These are phyloP conservation scores for Galerucella calmariensis DNA, from an alignment of 2,888 invertebrate genomes.

Conservation along the genomic window DNA sequence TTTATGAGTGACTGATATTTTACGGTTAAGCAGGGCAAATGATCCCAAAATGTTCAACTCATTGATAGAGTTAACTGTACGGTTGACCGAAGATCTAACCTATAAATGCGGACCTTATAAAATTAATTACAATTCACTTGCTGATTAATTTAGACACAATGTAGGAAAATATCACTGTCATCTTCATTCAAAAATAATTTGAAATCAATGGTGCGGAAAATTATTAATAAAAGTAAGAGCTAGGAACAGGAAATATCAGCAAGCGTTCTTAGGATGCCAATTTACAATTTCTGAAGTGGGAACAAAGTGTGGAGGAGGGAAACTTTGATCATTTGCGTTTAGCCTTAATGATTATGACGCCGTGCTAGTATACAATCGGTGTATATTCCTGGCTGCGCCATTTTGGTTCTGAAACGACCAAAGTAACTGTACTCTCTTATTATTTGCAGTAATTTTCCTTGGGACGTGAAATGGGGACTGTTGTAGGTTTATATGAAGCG, in stretches of 20 bases:
- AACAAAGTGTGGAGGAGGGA: constrained; percentile 38
- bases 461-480: constrained; percentile 3
- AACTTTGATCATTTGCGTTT: constrained; percentile 50
- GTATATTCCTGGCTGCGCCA: constrained; percentile 20
- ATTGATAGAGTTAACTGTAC: too few relatives aligned
- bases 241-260: constrained; percentile 10
- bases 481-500: background rate
- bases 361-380: constrained; percentile 25
- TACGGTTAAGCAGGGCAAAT: too few relatives aligned
- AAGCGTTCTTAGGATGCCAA: constrained; percentile 17
- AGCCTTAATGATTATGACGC: constrained; percentile 47
- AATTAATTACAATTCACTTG: too few relatives aligned
- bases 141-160: too few relatives aligned
- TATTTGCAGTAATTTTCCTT: constrained; percentile 4
- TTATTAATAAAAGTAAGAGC: constrained; percentile 10
- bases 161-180: background rate
- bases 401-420: constrained; percentile 20
- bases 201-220: background rate
- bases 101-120: too few relatives aligned
- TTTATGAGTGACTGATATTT: too few relatives aligned
- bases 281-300: constrained; percentile 24
- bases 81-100: too few relatives aligned
- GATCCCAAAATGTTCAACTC: too few relatives aligned
- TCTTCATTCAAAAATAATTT: constrained; percentile 2
- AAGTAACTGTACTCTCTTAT: constrained; percentile 22